Evolutionary conservation across 2,113 vertebrate species (phyloP).

Genomic region (Xenus cinereus): DNA sequence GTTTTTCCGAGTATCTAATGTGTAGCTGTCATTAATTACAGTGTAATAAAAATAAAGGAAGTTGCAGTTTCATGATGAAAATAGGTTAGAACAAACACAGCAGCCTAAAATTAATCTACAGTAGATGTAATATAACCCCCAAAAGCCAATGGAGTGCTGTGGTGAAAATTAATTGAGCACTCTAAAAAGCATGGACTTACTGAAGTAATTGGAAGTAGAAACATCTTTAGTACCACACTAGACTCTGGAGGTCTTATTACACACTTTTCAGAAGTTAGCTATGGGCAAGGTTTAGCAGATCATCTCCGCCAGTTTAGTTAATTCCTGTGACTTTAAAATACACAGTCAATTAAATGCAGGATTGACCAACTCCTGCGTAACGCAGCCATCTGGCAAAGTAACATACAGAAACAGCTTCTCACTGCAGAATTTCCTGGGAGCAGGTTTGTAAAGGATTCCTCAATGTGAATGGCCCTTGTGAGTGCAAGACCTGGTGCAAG

Average conservation of each 20-base stretch:
- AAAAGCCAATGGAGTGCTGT: background rate
- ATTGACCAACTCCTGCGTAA: background rate
- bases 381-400: background rate
- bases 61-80: background rate
- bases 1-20: background rate
- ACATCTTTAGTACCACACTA: background rate
- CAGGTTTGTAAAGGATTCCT: background rate
- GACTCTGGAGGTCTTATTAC: background rate
- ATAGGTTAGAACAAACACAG: background rate
- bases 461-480: accelerated
- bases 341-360: accelerated
- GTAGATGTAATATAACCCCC: background rate
- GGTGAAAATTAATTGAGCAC: background rate
- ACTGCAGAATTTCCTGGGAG: background rate
- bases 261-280: background rate
- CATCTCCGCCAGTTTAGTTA: background rate
- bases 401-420: background rate
- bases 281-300: background rate
- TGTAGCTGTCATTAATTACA: background rate
- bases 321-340: background rate
- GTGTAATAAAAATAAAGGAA: background rate
- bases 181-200: background rate
- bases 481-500: background rate
- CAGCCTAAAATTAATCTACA: background rate
- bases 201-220: background rate